Evolutionary conservation across 2,113 vertebrate genomes (phyloP), one percentile per base, ranked within the genome.

Genomic region (Stegostoma tigrinum): DNA sequence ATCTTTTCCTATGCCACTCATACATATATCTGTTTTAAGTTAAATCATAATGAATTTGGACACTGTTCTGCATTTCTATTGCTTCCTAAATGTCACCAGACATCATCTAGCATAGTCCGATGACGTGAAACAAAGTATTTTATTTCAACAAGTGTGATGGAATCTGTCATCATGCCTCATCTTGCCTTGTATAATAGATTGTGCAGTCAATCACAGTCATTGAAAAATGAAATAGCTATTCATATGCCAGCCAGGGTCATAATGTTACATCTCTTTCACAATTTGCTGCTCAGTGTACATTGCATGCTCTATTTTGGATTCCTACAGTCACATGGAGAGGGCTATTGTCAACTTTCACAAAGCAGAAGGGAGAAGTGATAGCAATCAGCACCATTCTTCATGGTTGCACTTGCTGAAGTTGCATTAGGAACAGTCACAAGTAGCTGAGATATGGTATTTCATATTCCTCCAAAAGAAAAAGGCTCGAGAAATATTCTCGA

Each of bases 331-430:
- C 61, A 93, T 3, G 64, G 42, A 34, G 61, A 93, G 55, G 55
- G 89, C 89, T 66, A 93, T 93, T 66, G 89, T 93, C 89, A 93
- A 66, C 89, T 66, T n/a, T 64, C 89, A 66, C 89, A 93, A 93
- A 66, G 89, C 89, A 93, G 61, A 66, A 93, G 80, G 34, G 38
- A 38, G 89, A 66, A 90, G 66, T 93, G 89, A 93, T 93, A 34
- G 64, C 61, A 93, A 66, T 93, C 89, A 93, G 61, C 64, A 21
- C 66, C 55, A 93, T 93, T 93, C 89, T 93, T 93, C 61, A 66
- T 38, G 89, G 61, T 19, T 93, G 8, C 5, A 66, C 55, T 19
- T 66, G 61, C 64, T 64, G 42, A 61, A 66, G 38, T 64, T 66
- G 61, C 55, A 93, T 66, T 38, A 38, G 66, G 89, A 66, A 64